Base-by-base conservation (phyloP, 2,888 invertebrate genomes). In the Ariolimax columbianus region DNA sequence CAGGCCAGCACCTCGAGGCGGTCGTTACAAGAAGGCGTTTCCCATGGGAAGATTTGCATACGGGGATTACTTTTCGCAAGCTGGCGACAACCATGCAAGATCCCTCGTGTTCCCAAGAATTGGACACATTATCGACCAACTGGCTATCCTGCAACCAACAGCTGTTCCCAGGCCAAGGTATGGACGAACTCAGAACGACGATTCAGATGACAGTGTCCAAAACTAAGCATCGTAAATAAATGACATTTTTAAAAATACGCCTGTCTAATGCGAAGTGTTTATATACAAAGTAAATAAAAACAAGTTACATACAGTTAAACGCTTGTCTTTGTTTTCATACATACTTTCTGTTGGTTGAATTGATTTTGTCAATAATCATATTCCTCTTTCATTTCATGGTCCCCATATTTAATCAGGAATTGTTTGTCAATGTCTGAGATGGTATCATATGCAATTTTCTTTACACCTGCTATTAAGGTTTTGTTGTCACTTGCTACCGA, bases 1-100 rank as follows among this genome's bases (percentile, higher is more conserved):
- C 77, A 51, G 78, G 55, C 83, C 83, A 23, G 70, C 83, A 36
- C 78, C 78, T 1, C 23, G 83, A 51, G 83, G 83, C 2, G 83
- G 83, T 51, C 83, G 83, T 38, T 83, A 83, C 83, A 78, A 47
- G 66, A 66, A 72, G 55, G 47, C 68, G 33, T 36, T 78, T 33
- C 36, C 70, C 0, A 38, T 19, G 17, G 73, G n/a, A 36, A 30
- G 38, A 30, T 33, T 36, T 26, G 19, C 68, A 0, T 43, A 23
- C 79, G 79, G 43, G 4, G 79, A 79, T 3, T 51, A 30, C n/a
- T 26, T 55, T 30, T 51, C 38, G 11, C 70, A 70, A 43, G 70
- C 23, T 70, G 33, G 17, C 36, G 23, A 26, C 40, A 36, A 51
- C 81, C 23, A 55, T 33, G 68, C 36, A 17, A 47, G 72, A 11